phyloP scores from a whole-genome alignment of 2,888 invertebrate species.

The Digitonthophagus gazella region DNA sequence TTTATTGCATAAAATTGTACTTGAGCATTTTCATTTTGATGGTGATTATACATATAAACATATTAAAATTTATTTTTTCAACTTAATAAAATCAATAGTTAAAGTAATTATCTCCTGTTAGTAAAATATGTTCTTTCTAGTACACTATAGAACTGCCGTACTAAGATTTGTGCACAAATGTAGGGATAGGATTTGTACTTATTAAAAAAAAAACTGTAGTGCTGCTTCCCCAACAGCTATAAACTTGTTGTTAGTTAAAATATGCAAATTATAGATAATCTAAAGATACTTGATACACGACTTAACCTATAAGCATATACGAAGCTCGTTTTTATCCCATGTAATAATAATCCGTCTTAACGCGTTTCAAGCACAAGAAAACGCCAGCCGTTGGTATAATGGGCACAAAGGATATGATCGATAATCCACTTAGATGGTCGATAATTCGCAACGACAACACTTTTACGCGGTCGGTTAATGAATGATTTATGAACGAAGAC shows the following conservation, averaged over 20 bases:
- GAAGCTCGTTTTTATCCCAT: neutral
- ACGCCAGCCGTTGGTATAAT: neutral
- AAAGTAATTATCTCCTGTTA: no score
- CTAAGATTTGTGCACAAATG: no score
- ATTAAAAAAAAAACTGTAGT: neutral
- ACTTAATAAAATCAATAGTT: neutral
- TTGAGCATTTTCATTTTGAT: neutral
- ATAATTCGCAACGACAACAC: constrained; percentile 13
- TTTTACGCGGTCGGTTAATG: constrained; percentile 3
- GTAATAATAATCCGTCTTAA: neutral
- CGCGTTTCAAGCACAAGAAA: neutral
- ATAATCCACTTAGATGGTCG: neutral
- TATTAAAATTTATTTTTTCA: neutral
- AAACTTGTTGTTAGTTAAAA: no score
- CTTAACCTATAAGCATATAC: no score
- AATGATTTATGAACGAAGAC: constrained; percentile 10
- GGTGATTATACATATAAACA: neutral
- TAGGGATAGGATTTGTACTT: no score
- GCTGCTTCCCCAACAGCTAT: neutral
- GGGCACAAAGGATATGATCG: neutral
- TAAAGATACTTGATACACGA: no score
- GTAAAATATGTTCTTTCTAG: neutral
- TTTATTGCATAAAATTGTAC: no score
- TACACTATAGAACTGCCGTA: no score
- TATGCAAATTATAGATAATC: no score